These are phyloP conservation scores for Halocaridina rubra DNA, from an alignment of 2,888 invertebrate species.

Conservation along the genomic window DNA sequence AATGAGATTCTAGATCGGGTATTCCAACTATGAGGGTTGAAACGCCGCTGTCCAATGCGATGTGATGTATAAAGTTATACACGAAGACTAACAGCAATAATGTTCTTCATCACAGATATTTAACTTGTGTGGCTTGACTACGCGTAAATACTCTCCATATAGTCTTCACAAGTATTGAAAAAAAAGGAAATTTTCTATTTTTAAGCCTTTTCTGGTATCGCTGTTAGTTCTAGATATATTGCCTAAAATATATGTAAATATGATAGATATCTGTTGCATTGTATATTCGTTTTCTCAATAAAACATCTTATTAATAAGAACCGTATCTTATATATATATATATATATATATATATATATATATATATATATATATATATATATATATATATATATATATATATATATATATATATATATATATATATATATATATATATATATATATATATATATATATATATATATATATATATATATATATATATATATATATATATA, in stretches of 20 bases:
- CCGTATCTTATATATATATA: slow-evolving; percentile 72
- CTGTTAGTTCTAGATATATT: neutral
- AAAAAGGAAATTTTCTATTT: no score
- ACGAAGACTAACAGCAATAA: no score
- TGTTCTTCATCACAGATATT: no score
- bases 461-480: slow-evolving; percentile 31
- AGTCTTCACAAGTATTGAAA: no score
- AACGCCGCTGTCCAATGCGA: no score
- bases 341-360: slow-evolving; percentile 20
- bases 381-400: slow-evolving; percentile 29
- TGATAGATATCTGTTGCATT: neutral
- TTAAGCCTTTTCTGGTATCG: slow-evolving; percentile 1
- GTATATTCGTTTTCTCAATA: neutral
- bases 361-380: slow-evolving; percentile 26
- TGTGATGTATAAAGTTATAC: no score
- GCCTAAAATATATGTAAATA: neutral
- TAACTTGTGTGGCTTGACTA: no score
- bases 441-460: slow-evolving; percentile 31
- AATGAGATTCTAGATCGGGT: no score
- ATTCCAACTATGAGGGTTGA: no score
- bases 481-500: slow-evolving; percentile 11
- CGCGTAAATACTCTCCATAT: no score
- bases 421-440: slow-evolving; percentile 30
- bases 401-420: slow-evolving; percentile 30
- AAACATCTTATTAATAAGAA: no score